A percentile compares a stretch with the other conserved stretches of the same genome.
phyloP scores from a whole-genome alignment of 2,888 invertebrate genomes.

The Spicauda simplicius region DNA sequence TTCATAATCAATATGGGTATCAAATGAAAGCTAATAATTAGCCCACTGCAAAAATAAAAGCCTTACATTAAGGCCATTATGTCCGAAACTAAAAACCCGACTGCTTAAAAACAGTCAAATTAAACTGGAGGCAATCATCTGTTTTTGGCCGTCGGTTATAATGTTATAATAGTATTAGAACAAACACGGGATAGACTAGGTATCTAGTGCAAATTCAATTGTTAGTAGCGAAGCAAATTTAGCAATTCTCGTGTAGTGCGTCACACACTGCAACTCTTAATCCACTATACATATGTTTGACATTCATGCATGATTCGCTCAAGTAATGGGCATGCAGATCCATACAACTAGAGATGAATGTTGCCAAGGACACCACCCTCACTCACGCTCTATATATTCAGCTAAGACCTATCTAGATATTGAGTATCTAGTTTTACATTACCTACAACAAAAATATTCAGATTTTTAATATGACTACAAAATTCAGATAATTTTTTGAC shows the following conservation, averaged over 20 bases:
- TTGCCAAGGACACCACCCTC: conserved; percentile 29
- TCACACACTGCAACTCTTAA: conserved; percentile 17
- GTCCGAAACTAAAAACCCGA: too few species aligned
- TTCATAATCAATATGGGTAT: too few species aligned
- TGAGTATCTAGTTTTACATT: conserved; percentile 4
- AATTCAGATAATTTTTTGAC: too few species aligned
- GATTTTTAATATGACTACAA: too few species aligned
- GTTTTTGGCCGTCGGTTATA: too few species aligned
- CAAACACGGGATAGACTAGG: too few species aligned
- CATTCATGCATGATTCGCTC: conserved; percentile 28
- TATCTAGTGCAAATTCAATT: neutral
- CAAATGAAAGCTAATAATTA: too few species aligned
- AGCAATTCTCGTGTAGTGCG: neutral
- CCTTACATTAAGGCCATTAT: too few species aligned
- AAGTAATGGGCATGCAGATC: conserved; percentile 25
- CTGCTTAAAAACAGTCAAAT: too few species aligned
- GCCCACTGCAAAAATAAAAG: too few species aligned
- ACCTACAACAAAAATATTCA: neutral
- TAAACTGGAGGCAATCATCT: too few species aligned
- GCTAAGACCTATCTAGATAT: conserved; percentile 9
- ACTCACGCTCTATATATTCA: conserved; percentile 26
- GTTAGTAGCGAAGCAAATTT: neutral
- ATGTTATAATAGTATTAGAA: too few species aligned
- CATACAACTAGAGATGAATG: conserved; percentile 17
- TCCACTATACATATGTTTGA: conserved; percentile 21